phyloP scores from a whole-genome alignment of 2,113 vertebrate species.

The Acrocephalus arundinaceus region DNA sequence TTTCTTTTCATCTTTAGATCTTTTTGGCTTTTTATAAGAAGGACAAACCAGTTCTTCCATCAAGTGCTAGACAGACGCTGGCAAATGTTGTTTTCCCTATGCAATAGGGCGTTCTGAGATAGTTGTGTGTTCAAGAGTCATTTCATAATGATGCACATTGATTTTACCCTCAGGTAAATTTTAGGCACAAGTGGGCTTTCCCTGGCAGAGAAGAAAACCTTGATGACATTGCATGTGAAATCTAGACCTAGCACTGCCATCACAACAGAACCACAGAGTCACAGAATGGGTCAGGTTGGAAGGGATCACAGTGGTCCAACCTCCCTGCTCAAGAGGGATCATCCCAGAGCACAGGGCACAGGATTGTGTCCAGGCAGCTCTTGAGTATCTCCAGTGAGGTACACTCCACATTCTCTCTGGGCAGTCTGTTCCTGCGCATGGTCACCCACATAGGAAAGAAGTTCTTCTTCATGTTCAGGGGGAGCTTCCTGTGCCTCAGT shows the following conservation, averaged over 20 bases:
- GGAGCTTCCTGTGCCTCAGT: neutral
- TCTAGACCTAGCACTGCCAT: neutral
- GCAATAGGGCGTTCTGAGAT: neutral
- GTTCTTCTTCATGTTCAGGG: neutral
- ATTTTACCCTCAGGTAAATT: neutral
- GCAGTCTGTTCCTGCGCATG: rapidly evolving
- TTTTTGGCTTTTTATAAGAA: neutral
- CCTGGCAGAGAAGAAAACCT: neutral
- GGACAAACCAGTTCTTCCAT: neutral
- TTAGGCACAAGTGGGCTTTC: neutral
- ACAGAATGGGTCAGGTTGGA: neutral
- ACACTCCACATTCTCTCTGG: neutral
- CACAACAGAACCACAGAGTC: neutral
- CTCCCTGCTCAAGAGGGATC: neutral
- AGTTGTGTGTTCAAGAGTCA: neutral
- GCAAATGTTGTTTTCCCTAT: neutral
- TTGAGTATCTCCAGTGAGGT: neutral
- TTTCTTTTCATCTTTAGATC: neutral
- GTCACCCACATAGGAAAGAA: neutral
- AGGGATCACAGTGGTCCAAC: neutral
- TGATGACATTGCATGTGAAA: neutral
- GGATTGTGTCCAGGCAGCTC: no score
- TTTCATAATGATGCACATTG: neutral
- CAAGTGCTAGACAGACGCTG: neutral
- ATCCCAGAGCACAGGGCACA: neutral